phyloP scores from a whole-genome alignment of 2,888 invertebrate genomes.

The Hypsopygia costalis region DNA sequence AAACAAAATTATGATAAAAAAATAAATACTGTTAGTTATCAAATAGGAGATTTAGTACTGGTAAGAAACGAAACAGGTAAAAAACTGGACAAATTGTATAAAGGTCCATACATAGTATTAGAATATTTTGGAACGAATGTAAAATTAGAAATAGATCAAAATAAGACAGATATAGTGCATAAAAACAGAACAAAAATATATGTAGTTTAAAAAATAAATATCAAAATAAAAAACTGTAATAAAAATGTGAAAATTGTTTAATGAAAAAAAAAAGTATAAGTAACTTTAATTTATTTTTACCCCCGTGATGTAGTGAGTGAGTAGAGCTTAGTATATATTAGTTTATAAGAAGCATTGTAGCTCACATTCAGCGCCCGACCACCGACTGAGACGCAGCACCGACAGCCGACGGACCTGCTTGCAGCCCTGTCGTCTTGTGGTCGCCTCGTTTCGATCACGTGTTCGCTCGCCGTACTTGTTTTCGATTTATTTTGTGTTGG shows the following conservation, averaged over 20 bases:
- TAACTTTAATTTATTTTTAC: background rate
- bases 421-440: no score
- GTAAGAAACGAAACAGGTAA: slow-evolving; percentile 14
- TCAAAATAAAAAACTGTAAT: no score
- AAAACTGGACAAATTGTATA: slow-evolving; percentile 7
- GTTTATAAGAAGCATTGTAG: no score
- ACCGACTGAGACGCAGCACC: no score
- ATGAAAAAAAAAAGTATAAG: background rate
- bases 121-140: background rate
- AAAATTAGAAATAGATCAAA: background rate
- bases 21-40: slow-evolving; percentile 11
- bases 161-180: background rate
- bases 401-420: no score
- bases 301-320: background rate
- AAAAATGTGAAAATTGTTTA: no score
- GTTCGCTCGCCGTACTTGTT: no score
- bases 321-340: no score
- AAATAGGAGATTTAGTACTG: slow-evolving; percentile 10
- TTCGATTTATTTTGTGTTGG: no score
- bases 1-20: slow-evolving; percentile 12
- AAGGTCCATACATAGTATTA: background rate
- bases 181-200: slow-evolving; percentile 1
- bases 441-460: no score
- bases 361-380: no score
- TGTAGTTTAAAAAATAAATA: no score